Evolutionary conservation across 2,797 vertebrate species (phyloP), one percentile per base, ranked within the genome.

Genomic region (Anguilla marmorata): DNA sequence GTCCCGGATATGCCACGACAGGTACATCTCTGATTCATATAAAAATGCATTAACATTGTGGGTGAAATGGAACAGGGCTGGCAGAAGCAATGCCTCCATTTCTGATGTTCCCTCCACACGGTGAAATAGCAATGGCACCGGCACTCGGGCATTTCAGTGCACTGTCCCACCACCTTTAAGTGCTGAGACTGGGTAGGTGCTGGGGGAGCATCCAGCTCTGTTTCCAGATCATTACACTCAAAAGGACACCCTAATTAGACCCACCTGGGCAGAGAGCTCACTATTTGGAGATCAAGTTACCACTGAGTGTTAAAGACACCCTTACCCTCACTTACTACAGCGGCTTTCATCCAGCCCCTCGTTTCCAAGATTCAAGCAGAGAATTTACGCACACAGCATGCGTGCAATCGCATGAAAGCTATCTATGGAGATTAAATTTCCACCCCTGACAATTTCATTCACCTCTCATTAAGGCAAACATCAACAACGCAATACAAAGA

Each of bases 171-270:
- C 69, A 14, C 33, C 69, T 74, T 12, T 74, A 9, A 37, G 69
- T 12, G 30, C 27, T 12, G 69, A 74, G 8, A 37, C 41, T 41
- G 33, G 45, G 24, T 11, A 52, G 21, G 45, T 21, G 21, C 41
- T 21, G 52, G 21, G 86, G 74, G 27, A 50, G 27, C 24, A 8
- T 27, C 19, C 74, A 80, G 84, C 27, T 52, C 58, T 7, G 50
- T 85, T 88, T 89, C 85, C 45, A 80, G 56, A 89, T 91, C 90
- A 90, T 90, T 88, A 91, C 41, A 87, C 85, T 79, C 79, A 63
- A 63, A 87, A 89, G 56, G 27, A 89, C 48, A 88, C 69, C 88
- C n/a, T 88, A 84, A 86, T 89, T 88, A 89, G 72, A 87, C 72
- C 85, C 87, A 88, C 86, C 80, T 84, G 88, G 87, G 27, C 82